Evolutionary conservation across 1,140 invertebrate genomes (phyloP), one percentile per base, ranked within the genome.

Genomic region (Tetraneura akinire): DNA sequence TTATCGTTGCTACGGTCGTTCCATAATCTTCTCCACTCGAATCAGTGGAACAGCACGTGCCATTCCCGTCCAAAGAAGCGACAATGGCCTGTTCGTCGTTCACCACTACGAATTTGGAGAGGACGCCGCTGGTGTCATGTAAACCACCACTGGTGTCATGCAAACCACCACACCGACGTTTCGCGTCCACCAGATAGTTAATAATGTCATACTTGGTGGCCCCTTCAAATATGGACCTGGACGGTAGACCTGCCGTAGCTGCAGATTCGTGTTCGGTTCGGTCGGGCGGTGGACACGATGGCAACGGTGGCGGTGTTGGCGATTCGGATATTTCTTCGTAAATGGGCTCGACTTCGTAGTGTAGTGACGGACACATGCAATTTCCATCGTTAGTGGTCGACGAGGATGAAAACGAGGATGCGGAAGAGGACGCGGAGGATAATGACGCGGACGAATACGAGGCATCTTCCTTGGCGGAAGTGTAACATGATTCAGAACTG

Each of bases 191-290:
- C 66, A 96, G 86, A 83, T 95, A 96, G 47, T 92, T 94, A 9
- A 96, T 86, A 81, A 96, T 93, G 83, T 96, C 94, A 82, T 94
- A 94, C 85, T 95, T 95, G 1, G 93, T 92, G 16, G 94, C 92
- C 0, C 84, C 84, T 49, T 93, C 92, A 84, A 94, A 94, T 83
- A 94, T 93, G 26, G 92, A 93, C 80, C 89, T 84, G 29, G 84
- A 74, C 73, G 84, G 81, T 71, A 83, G 8, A 37, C 32, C 32
- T 8, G 32, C 32, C 32, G 32, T 80, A 47, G 82, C 55, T 64
- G 70, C 82, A 13, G 73, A 82, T 23, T 81, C 49, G 47, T 82
- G 74, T 26, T 81, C 78, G 8, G 66, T 14, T 13, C 80, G 71
- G 21, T 81, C 84, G 49, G 86, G 87, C 73, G 87, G 85, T 0